Conservation (phyloP, 2,888 invertebrate species). For the Torymus texanus region DNA sequence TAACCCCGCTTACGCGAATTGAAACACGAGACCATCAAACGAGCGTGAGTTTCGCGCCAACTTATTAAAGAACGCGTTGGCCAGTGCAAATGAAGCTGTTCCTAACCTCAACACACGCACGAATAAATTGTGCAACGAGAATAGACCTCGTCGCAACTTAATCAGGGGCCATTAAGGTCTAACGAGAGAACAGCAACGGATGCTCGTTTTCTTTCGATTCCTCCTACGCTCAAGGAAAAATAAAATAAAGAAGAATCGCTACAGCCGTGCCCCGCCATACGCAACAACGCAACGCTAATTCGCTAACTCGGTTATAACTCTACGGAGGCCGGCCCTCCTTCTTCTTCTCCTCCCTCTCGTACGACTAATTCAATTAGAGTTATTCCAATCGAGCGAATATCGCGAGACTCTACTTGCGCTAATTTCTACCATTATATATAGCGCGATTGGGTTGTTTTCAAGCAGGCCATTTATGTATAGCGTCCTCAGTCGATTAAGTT, state of each 20-base stretch:
- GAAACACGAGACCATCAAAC: not conserved
- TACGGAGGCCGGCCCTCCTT: conserved; percentile 58
- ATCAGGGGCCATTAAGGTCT: conserved; percentile 48
- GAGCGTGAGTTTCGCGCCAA: not conserved
- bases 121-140: conserved; percentile 34
- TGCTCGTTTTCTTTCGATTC: conserved; percentile 45
- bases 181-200: conserved; percentile 30
- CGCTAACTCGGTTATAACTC: conserved; percentile 58
- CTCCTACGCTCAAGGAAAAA: not conserved
- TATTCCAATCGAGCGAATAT: conserved; percentile 27
- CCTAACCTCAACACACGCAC: not conserved
- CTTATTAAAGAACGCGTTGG: too few relatives aligned
- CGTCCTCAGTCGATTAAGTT: too few relatives aligned
- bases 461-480: too few relatives aligned
- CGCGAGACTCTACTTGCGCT: not conserved
- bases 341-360: conserved; percentile 30
- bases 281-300: conserved; percentile 52
- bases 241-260: not conserved
- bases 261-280: not conserved
- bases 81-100: conserved; percentile 18
- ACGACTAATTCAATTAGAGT: conserved; percentile 64
- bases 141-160: conserved; percentile 37
- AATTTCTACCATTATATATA: not conserved
- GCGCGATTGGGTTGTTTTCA: too few relatives aligned
- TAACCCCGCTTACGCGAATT: not conserved